Conservation (phyloP, 2,797 vertebrate genomes). For the Bovichtus diacanthus region DNA sequence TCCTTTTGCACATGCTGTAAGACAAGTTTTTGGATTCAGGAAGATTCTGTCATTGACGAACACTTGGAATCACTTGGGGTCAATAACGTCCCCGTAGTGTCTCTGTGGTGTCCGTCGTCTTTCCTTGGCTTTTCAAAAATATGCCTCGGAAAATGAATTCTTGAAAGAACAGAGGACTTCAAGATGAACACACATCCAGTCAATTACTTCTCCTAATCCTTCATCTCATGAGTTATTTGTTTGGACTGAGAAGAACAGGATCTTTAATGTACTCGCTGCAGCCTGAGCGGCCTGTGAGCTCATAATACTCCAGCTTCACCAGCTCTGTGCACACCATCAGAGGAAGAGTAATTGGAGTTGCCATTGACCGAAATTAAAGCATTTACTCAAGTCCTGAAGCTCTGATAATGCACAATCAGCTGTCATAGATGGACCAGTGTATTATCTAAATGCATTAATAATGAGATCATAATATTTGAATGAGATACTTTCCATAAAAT, state of each 20-base stretch:
- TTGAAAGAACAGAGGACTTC: neutral
- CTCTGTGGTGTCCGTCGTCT: too few relatives aligned
- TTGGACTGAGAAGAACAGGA: slow-evolving; percentile 2
- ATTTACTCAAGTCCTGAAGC: slow-evolving; percentile 20
- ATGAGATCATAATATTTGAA: slow-evolving; percentile 27
- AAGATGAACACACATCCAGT: neutral
- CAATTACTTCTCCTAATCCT: neutral
- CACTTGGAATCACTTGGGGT: too few relatives aligned
- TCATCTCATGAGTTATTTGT: neutral
- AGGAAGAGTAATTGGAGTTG: slow-evolving; percentile 17
- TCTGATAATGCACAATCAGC: neutral
- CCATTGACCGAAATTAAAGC: slow-evolving; percentile 34
- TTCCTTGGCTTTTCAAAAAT: neutral
- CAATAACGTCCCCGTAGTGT: too few relatives aligned
- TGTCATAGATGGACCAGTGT: slow-evolving; percentile 17
- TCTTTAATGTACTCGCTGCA: neutral
- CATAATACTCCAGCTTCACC: slow-evolving; percentile 2
- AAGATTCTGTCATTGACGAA: neutral
- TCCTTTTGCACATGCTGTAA: neutral
- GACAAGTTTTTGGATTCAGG: neutral
- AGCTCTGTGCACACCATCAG: neutral
- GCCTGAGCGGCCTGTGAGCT: slow-evolving; percentile 1
- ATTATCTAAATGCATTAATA: slow-evolving; percentile 21
- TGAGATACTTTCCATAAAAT: slow-evolving; percentile 2
- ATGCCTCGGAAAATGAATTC: neutral